Conservation (phyloP, 2,888 invertebrate species). For the Noctua janthina region DNA sequence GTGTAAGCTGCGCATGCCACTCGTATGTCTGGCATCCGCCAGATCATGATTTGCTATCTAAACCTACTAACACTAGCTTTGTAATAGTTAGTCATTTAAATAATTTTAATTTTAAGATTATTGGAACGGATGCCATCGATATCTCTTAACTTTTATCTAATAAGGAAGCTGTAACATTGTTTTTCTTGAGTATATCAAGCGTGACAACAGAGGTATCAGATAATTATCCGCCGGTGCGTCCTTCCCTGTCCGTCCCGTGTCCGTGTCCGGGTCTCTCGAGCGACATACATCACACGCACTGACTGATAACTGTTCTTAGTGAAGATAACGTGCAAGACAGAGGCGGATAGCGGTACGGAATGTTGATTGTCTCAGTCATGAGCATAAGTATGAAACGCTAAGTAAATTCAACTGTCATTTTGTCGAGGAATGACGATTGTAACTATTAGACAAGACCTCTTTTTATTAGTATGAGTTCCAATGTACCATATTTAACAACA, state of each 20-base stretch:
- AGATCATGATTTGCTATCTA: neutral
- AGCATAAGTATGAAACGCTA: neutral
- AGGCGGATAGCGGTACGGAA: conserved; percentile 22
- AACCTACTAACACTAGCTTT: neutral
- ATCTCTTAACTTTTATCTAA: neutral
- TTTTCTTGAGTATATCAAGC: conserved; percentile 14
- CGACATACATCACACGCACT: conserved; percentile 82
- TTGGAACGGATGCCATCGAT: neutral
- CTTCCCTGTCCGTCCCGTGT: conserved; percentile 34
- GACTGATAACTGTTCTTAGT: conserved; percentile 86
- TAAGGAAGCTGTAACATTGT: conserved; percentile 6
- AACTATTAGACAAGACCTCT: neutral
- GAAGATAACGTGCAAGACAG: conserved; percentile 56
- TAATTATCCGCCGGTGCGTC: conserved; percentile 72
- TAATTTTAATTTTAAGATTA: neutral
- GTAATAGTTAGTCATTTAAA: neutral
- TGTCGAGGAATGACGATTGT: neutral
- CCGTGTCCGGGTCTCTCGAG: conserved; percentile 52
- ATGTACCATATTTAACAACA: neutral
- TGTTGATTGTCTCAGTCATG: neutral
- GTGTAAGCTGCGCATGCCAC: no score
- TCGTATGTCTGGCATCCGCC: neutral
- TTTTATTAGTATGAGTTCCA: neutral
- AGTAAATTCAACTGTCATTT: neutral
- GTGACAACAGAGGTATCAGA: conserved; percentile 66